phyloP scores from a whole-genome alignment of 2,888 invertebrate species.

The Nomada hirtipes region DNA sequence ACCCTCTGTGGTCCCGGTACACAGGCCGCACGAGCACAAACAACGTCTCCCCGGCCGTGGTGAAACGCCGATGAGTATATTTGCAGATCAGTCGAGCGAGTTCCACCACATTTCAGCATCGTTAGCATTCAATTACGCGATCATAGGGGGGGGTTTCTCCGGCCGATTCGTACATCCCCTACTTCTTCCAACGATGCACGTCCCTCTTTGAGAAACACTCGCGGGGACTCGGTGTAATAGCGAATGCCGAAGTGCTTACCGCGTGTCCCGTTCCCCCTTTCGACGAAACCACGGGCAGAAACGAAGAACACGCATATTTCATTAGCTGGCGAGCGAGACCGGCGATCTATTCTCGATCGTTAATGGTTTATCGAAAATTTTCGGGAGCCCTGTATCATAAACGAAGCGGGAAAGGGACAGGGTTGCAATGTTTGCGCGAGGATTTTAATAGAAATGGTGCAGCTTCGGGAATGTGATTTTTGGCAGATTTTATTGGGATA shows the following conservation, averaged over 20 bases:
- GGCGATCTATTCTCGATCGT: no score
- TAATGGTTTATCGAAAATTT: no score
- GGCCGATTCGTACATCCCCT: slow-evolving; percentile 24
- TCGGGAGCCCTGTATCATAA: no score
- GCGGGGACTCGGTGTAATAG: slow-evolving; percentile 27
- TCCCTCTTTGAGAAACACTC: slow-evolving; percentile 15
- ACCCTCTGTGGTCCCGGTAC: slow-evolving; percentile 46
- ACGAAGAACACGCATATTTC: not conserved
- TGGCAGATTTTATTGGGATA: no score
- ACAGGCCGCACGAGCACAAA: slow-evolving; percentile 67
- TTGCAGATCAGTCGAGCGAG: slow-evolving; percentile 76
- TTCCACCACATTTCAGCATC: slow-evolving; percentile 76
- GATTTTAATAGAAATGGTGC: no score
- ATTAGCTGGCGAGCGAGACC: not conserved
- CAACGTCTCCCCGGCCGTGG: slow-evolving; percentile 52
- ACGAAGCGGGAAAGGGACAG: no score
- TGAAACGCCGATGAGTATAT: slow-evolving; percentile 75
- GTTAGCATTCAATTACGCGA: slow-evolving; percentile 79
- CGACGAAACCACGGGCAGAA: no score
- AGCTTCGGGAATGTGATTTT: no score
- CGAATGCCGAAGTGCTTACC: not conserved
- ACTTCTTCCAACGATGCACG: slow-evolving; percentile 38
- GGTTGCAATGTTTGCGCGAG: no score
- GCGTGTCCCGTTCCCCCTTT: not conserved
- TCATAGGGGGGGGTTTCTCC: slow-evolving; percentile 63